phyloP scores from a whole-genome alignment of 2,797 vertebrate genomes.

The Urophycis tenuis region DNA sequence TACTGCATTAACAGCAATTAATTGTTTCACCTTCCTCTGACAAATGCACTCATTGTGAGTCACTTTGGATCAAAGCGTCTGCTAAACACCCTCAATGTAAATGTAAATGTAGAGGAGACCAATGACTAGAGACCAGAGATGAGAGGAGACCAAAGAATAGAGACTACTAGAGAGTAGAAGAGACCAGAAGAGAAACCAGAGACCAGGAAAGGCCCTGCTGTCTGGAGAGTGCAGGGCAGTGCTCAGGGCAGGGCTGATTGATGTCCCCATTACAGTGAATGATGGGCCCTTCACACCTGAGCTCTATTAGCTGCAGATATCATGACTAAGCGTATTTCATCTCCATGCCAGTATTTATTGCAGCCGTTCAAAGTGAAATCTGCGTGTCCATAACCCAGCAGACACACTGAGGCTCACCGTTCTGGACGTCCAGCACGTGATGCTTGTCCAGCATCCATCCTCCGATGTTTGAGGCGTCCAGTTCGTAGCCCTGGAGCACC shows the following conservation, averaged over 20 bases:
- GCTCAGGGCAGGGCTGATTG: conserved; percentile 71
- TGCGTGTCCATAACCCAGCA: conserved; percentile 52
- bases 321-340: conserved; percentile 74
- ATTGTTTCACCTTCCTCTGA: too few relatives aligned
- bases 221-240: conserved; percentile 49
- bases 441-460: conserved; percentile 95
- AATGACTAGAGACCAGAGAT: background rate
- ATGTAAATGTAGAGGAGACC: too few relatives aligned
- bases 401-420: conserved; percentile 70
- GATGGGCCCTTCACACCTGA: conserved; percentile 76
- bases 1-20: too few relatives aligned
- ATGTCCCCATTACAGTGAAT: conserved; percentile 82
- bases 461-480: conserved; percentile 94
- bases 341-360: conserved; percentile 72
- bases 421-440: conserved; percentile 89
- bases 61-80: too few relatives aligned
- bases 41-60: too few relatives aligned
- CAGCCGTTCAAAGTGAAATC: conserved; percentile 59
- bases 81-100: too few relatives aligned
- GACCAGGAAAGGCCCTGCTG: background rate
- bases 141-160: background rate
- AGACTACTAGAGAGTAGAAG: background rate
- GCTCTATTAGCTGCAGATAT: conserved; percentile 73
- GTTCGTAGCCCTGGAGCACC: conserved; percentile 87
- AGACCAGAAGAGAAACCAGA: background rate